Evolutionary conservation across 2,113 vertebrate species (phyloP).

Genomic region (Psittacara wagleri): DNA sequence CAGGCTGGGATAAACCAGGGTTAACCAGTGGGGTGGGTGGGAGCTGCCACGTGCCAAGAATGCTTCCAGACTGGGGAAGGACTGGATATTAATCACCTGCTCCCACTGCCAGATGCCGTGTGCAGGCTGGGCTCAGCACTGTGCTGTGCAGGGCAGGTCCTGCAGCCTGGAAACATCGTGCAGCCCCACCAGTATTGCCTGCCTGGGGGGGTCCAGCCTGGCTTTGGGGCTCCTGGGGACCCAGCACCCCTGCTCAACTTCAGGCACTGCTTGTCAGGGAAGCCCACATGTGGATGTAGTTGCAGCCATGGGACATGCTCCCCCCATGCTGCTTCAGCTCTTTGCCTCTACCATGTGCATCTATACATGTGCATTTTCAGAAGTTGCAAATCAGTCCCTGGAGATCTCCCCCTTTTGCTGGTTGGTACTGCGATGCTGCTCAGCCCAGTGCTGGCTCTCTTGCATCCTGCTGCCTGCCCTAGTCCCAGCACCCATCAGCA

Average conservation of each 20-base stretch:
- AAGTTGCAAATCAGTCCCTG: background rate
- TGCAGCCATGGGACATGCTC: background rate
- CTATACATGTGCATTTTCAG: rapidly evolving
- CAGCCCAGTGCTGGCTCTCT: background rate
- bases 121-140: constrained; percentile 24
- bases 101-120: constrained; percentile 28
- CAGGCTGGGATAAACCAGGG: constrained; percentile 17
- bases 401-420: background rate
- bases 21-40: background rate
- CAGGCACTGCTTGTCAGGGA: background rate
- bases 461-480: background rate
- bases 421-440: background rate
- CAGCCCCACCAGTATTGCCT: background rate
- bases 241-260: background rate
- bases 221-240: background rate
- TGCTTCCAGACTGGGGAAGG: constrained; percentile 57
- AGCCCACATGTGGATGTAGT: background rate
- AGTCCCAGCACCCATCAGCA: rapidly evolving
- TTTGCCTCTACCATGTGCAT: background rate
- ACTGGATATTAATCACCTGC: constrained; percentile 64
- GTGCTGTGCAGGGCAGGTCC: background rate
- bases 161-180: background rate
- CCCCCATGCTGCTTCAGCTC: background rate
- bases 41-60: constrained; percentile 55
- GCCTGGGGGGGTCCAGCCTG: background rate